phyloP scores from a whole-genome alignment of 2,888 invertebrate genomes.

The Esperia sulphurella region DNA sequence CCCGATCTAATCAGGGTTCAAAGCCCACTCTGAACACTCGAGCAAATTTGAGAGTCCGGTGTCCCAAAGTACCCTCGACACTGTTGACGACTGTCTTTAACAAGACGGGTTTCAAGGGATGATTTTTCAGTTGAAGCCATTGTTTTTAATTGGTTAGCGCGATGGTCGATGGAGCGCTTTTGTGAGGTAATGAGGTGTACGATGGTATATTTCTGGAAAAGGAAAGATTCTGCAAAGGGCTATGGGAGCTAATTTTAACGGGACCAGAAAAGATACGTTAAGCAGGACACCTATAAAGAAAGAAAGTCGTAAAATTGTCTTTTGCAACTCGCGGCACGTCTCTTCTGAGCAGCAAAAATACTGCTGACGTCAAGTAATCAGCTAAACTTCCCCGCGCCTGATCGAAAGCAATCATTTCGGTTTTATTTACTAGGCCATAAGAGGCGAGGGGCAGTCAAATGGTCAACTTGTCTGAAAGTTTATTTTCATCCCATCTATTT shows the following conservation, averaged over 20 bases:
- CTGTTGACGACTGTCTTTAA: conserved; percentile 32
- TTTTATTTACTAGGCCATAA: not conserved
- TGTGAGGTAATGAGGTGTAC: conserved; percentile 42
- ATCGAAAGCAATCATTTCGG: not conserved
- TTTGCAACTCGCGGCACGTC: too few relatives aligned
- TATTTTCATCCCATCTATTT: too few relatives aligned
- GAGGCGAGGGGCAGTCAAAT: not conserved
- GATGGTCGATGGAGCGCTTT: conserved; percentile 23
- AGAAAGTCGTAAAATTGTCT: too few relatives aligned
- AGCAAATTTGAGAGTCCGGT: conserved; percentile 46
- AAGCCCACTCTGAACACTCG: conserved; percentile 36
- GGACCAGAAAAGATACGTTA: not conserved
- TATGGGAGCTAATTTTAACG: not conserved
- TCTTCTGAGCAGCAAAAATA: too few relatives aligned
- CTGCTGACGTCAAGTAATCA: too few relatives aligned
- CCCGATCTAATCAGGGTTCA: conserved; percentile 56
- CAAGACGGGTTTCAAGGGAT: conserved; percentile 25
- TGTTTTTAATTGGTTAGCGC: conserved; percentile 60
- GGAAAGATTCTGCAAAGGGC: not conserved
- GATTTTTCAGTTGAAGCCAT: conserved; percentile 40
- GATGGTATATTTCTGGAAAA: conserved; percentile 10
- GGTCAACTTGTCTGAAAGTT: too few relatives aligned
- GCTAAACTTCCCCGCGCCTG: not conserved
- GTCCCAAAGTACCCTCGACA: conserved; percentile 34
- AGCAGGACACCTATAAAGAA: too few relatives aligned